Evolutionary conservation across 2,113 vertebrate genomes (phyloP).

Genomic region (Malurus melanocephalus): DNA sequence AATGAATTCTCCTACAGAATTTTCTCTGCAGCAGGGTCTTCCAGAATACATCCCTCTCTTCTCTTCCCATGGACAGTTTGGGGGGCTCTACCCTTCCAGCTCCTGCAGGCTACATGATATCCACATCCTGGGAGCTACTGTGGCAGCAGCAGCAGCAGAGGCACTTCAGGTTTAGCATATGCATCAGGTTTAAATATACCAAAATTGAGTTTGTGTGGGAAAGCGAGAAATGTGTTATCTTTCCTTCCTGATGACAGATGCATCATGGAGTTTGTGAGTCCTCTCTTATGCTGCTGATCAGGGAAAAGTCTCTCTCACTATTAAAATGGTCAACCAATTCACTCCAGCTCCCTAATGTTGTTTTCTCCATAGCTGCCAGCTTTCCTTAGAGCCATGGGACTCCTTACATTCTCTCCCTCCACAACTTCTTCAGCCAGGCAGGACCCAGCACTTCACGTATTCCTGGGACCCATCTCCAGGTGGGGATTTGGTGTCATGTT

Average conservation of each 20-base stretch:
- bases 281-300: background rate
- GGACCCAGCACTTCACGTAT: background rate
- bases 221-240: background rate
- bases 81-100: background rate
- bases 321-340: background rate
- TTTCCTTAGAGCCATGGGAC: accelerated
- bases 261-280: background rate
- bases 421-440: background rate
- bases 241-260: background rate
- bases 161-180: background rate
- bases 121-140: background rate
- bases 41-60: background rate
- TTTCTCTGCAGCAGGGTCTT: background rate
- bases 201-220: background rate
- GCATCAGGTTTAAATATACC: background rate
- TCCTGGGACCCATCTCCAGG: background rate
- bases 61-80: background rate
- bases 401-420: background rate
- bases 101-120: background rate
- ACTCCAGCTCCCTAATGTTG: background rate
- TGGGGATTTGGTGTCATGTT: background rate
- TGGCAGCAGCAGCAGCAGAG: background rate
- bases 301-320: background rate
- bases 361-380: background rate
- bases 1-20: background rate